Conservation (phyloP, 2,113 vertebrate species). For the Perca schrenkii region DNA sequence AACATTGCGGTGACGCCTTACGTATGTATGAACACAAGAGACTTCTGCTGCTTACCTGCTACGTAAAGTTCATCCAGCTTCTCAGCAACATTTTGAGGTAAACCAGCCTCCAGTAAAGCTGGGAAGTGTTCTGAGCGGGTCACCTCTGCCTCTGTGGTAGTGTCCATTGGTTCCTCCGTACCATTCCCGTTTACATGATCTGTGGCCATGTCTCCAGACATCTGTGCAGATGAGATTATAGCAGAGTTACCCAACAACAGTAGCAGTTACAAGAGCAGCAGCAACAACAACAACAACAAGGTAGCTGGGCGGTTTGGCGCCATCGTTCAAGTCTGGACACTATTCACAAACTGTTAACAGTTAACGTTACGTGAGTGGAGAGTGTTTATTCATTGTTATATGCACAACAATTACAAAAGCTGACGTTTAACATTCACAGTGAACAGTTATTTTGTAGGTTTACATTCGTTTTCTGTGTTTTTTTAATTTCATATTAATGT, state of each 20-base stretch:
- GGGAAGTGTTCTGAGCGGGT: conserved; percentile 95
- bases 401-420: too few species aligned
- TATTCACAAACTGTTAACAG: too few species aligned
- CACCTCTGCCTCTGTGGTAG: conserved; percentile 89
- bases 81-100: conserved; percentile 97
- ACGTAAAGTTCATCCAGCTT: conserved; percentile 99
- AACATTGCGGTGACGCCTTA: neutral
- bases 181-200: conserved; percentile 99
- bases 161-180: conserved; percentile 98
- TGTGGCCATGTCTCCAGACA: conserved; percentile 96
- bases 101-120: conserved; percentile 94
- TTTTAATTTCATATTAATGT: too few species aligned
- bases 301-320: conserved; percentile 41
- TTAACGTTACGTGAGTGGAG: too few species aligned
- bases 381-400: too few species aligned
- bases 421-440: too few species aligned
- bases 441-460: too few species aligned
- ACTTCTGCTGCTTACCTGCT: conserved; percentile 89
- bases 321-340: conserved; percentile 5
- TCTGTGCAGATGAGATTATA: conserved; percentile 89
- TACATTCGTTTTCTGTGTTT: too few species aligned
- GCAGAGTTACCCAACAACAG: neutral
- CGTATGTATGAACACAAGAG: too few species aligned
- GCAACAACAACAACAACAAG: neutral
- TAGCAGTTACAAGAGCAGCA: neutral